Evolutionary conservation across 1,140 invertebrate species (phyloP), one percentile per base, ranked within the genome.

Genomic region (Atta cephalotes): DNA sequence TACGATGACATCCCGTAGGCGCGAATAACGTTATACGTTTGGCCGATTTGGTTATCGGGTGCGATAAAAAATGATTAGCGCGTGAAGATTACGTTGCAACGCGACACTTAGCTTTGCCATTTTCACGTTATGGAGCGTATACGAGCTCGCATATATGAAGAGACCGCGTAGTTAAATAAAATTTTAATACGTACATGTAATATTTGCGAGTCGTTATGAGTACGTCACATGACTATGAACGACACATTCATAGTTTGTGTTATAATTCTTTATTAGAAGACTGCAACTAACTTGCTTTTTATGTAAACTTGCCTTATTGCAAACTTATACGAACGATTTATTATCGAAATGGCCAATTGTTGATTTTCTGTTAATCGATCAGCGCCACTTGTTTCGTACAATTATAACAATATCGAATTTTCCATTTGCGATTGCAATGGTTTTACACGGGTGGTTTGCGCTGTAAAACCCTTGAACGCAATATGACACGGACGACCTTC

Each of bases 11-110:
- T 35, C 49, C 39, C 21, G 28, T 53, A 70, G 28, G 74, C 70
- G 14, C 28, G 80, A 74, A 60, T 82, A 82, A 74, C 56, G 56
- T n/a, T 39, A 31, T 60, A 71, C 56, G 14, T 72, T 21, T 21
- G 25, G 6, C 7, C 56, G 68, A 53, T 31, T 14, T 31, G 70
- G 70, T 84, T 76, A 84, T 84, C 56, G 70, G 14, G 18, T 18
- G 56, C 45, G 80, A 84, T 76, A 84, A 84, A 84, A 84, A 84
- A 49, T 84, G 68, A 84, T 84, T 84, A 84, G 80, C 18, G 39
- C 39, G 80, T 56, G 53, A 84, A 74, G 66, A 82, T 74, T 74
- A 82, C 39, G 39, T 74, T n/a, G 53, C 25, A 28, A 31, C 14
- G 70, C 35, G 35, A 74, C 68, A 74, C 65, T 35, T 35, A 39